Base-by-base conservation (phyloP, 1,140 invertebrate genomes). In the Colletes gigas region DNA sequence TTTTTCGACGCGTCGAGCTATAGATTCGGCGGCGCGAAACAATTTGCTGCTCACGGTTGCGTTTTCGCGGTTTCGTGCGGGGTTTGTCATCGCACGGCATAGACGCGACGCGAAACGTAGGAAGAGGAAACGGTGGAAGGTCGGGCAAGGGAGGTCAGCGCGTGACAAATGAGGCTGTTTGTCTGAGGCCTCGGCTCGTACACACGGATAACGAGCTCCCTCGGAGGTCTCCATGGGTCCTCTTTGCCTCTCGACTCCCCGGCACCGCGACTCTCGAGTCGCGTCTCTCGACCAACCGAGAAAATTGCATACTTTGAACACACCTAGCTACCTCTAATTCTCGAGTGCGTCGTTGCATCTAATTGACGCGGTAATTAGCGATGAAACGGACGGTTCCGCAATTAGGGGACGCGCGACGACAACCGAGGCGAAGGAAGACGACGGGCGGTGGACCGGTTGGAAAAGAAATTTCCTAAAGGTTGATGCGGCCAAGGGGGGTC, bases 91-190 rank as follows among this genome's bases (percentile, higher is more conserved):
- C 30, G 21, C 12, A 10, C 15, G 30, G 62, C 8, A 17, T 2
- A 41, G 62, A 3, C 7, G 7, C 4, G 62, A 1, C 14, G 62
- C 5, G 39, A 6, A 30, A 12, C 12, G 63, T 2, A 10, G 17
- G 65, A 19, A 55, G 62, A 70, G 5, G 70, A 74, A 54, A 74
- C 30, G 19, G 47, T 41, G 21, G n/a, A 77, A 52, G 75, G 55
- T 77, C 66, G 66, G 69, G 30, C 71, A 47, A 19, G 66, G 72
- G 85, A 90, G 90, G 89, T 91, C 90, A 92, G 87, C 90, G 86
- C 89, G 89, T 91, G 91, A 92, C 91, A 92, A 91, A 92, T 84
- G 91, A 91, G 89, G 82, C 88, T 91, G 89, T 91, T 92, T 91
- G 89, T 91, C 88, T 86, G 88, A 90, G 86, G 81, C 50, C 50